Evolutionary conservation across 2,113 vertebrate genomes (phyloP), one percentile per base, ranked within the genome.

Genomic region (Rhinogobius similis): DNA sequence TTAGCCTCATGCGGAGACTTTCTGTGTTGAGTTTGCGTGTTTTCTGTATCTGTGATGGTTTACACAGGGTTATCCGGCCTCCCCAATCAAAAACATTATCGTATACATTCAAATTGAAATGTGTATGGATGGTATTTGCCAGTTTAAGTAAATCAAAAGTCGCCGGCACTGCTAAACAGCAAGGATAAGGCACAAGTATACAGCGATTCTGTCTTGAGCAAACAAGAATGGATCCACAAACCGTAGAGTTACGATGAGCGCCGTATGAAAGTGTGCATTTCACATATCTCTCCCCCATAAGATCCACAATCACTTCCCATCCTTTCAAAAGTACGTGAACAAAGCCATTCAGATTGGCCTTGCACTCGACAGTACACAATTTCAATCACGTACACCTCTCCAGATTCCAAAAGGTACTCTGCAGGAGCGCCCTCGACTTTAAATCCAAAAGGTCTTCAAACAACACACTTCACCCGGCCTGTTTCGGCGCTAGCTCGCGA

Each of bases 401-500:
- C 14, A 18, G 26, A 1, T 29, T 16, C 29, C 55, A 56, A 26
- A 24, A 56, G 53, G 24, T 6, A 14, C 53, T 56, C 24, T 66
- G 71, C 32, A 70, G 61, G 64, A 32, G 70, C 63, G 74, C 67
- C 52, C 65, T 67, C 59, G 77, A 56, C 75, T 84, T 77, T 65
- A 72, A 76, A 58, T 52, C 67, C 63, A 72, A 72, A 48, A 43
- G 75, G 65, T 76, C 71, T 68, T 50, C 46, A 50, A 21, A 50
- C 39, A 41, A 10, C 46, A 46, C 43, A 18, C 46, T 50, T 20
- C 46, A 21, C 20, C 63, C 44, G 63, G 3, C 65, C 65, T 55
- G 72, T 82, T 80, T 77, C 65, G 67, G 78, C 44, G 36, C 27
- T 68, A 75, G 73, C 73, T 73, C 76, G 63, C 2, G 81, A 87